Evolutionary conservation across 2,113 vertebrate genomes (phyloP), one percentile per base, ranked within the genome.

Genomic region (Nothobranchius furzeri): DNA sequence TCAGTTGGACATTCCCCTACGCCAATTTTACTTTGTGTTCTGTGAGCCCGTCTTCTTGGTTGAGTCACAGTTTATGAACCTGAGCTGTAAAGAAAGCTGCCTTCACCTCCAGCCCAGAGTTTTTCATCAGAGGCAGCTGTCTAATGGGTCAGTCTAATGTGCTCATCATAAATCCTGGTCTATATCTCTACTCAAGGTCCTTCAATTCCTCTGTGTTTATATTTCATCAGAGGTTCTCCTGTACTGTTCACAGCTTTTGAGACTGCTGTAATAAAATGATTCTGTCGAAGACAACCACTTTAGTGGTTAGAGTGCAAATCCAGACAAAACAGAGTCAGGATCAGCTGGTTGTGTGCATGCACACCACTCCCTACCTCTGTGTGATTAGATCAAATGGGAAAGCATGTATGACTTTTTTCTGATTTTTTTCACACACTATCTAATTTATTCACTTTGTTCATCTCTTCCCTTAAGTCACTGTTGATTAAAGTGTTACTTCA

Each of bases 51-150:
- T 66, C 14, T 40, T 35, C 3, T 51, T 47, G 24, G 12, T 25
- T 30, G 9, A 13, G 36, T 53, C 12, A 13, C 17, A 48, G 8
- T 60, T 35, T 43, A 4, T 9, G 47, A 67, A 17, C 55, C 10
- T 40, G 37, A 40, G 37, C 37, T 40, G 37, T 40, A 40, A 40
- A 40, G 37, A 8, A 3, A 3, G 4, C 20, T 3, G 12, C 0
- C 1, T 50, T 57, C 37, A 45, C 53, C 48, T 62, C 47, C 20
- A 64, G 25, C 15, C 10, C 7, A 24, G 5, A 37, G 45, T 30
- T 70, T 71, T 67, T 66, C 35, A 37, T 68, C 47, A 48, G 24
- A 77, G 70, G 54, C 66, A 75, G 53, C 42, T 77, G 57, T 77
- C 47, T 45, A 55, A 46, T 43, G n/a, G 20, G 15, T 48, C 35